phyloP scores from a whole-genome alignment of 2,113 vertebrate species.

The Notothenia coriiceps region DNA sequence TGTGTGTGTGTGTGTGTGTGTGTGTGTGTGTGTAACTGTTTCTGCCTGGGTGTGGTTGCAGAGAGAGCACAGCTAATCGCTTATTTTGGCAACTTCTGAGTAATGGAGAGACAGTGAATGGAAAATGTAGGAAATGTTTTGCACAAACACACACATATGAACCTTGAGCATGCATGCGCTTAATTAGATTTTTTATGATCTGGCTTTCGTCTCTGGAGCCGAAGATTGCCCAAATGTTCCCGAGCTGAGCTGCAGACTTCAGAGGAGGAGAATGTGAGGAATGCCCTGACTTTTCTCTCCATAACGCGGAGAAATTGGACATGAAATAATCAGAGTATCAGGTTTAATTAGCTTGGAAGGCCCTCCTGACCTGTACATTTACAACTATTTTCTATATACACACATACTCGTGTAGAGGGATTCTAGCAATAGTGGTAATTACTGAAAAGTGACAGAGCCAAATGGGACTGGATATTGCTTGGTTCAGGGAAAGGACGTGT shows the following conservation, averaged over 20 bases:
- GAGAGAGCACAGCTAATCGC: conserved; percentile 63
- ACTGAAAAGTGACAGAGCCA: conserved; percentile 36
- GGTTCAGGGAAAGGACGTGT: conserved; percentile 19
- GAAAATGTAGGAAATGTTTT: conserved; percentile 56
- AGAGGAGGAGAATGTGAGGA: conserved; percentile 65
- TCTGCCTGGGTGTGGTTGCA: conserved; percentile 47
- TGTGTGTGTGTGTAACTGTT: neutral
- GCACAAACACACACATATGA: conserved; percentile 23
- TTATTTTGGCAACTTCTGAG: conserved; percentile 67
- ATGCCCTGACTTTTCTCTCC: conserved; percentile 53
- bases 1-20: too few relatives aligned
- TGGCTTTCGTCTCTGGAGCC: conserved; percentile 38
- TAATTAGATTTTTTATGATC: conserved; percentile 25
- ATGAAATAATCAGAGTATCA: conserved; percentile 59
- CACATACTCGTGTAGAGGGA: neutral
- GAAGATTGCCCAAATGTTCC: conserved; percentile 66
- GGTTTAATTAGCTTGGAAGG: conserved; percentile 51
- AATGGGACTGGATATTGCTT: conserved; percentile 31
- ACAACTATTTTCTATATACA: neutral
- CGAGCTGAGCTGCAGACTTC: conserved; percentile 56
- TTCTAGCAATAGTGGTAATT: conserved; percentile 39
- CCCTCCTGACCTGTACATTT: conserved; percentile 18
- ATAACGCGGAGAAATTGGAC: conserved; percentile 51
- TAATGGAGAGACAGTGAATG: conserved; percentile 31
- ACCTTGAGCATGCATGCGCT: conserved; percentile 29